Conservation (phyloP, 1,140 invertebrate genomes). For the Papilio aristodemus region DNA sequence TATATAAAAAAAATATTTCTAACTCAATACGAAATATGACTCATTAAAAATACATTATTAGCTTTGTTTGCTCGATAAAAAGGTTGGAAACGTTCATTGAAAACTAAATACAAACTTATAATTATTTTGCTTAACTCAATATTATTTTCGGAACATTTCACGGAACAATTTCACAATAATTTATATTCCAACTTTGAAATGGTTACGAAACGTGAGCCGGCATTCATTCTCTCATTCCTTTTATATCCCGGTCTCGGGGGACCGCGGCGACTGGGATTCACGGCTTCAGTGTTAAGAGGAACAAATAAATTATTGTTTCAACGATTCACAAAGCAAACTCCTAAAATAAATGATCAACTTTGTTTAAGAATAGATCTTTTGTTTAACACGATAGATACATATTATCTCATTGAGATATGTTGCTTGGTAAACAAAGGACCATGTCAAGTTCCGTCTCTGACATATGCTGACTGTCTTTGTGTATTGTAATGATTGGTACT, state of each 20-base stretch:
- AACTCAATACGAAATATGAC: too few species aligned
- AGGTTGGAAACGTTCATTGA: not conserved
- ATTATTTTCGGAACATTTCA: not conserved
- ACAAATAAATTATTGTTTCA: conserved; percentile 1
- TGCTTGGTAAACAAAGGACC: not conserved
- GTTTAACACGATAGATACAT: not conserved
- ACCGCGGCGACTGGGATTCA: too few species aligned
- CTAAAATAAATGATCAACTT: too few species aligned
- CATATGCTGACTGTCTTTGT: not conserved
- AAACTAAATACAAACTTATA: not conserved
- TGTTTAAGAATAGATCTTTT: too few species aligned
- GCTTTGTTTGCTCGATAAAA: not conserved
- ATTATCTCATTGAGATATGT: not conserved
- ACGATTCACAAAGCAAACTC: not conserved
- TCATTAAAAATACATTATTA: too few species aligned
- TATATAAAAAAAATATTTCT: too few species aligned
- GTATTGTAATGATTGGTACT: not conserved
- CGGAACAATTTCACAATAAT: not conserved
- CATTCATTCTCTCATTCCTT: not conserved
- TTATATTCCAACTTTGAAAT: too few species aligned
- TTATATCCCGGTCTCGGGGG: not conserved
- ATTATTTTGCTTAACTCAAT: not conserved
- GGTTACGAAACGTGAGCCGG: not conserved
- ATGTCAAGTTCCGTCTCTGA: not conserved
- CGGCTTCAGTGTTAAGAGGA: not conserved